These are phyloP conservation scores for Andrena bicolor DNA, from an alignment of 2,888 invertebrate genomes.

Conservation along the genomic window DNA sequence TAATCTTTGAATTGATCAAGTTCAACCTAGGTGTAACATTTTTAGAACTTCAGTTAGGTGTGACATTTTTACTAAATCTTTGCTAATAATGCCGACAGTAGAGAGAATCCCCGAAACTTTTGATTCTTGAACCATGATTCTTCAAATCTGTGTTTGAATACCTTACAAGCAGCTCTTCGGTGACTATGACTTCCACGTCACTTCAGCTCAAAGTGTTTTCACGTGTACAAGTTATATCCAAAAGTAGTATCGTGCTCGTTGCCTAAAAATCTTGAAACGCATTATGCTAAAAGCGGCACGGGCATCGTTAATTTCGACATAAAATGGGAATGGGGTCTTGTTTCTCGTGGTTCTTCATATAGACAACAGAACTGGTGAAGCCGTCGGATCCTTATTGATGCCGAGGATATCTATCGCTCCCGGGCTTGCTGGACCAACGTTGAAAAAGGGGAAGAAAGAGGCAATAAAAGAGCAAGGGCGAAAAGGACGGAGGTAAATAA, in stretches of 20 bases:
- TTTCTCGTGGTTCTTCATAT: conserved; percentile 28
- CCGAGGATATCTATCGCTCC: conserved; percentile 79
- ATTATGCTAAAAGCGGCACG: too few relatives aligned
- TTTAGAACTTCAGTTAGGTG: neutral
- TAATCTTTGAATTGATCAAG: neutral
- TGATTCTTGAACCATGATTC: neutral
- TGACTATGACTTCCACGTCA: too few relatives aligned
- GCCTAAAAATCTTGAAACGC: too few relatives aligned
- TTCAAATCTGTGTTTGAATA: too few relatives aligned
- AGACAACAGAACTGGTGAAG: conserved; percentile 45
- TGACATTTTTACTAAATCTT: neutral
- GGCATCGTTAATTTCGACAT: neutral
- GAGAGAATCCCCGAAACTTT: neutral
- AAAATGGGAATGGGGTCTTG: neutral
- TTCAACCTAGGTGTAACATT: neutral
- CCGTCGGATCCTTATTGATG: conserved; percentile 75
- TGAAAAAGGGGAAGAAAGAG: conserved; percentile 67
- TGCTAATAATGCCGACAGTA: neutral
- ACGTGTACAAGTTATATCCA: too few relatives aligned
- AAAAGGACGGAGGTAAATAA: conserved; percentile 80
- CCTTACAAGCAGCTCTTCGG: too few relatives aligned
- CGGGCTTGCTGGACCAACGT: conserved; percentile 76
- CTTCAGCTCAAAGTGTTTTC: too few relatives aligned
- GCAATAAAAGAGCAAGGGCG: conserved; percentile 76
- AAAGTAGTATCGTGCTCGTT: too few relatives aligned